These are phyloP conservation scores for Frieseomelitta varia DNA, from an alignment of 1,140 invertebrate genomes.

Conservation along the genomic window DNA sequence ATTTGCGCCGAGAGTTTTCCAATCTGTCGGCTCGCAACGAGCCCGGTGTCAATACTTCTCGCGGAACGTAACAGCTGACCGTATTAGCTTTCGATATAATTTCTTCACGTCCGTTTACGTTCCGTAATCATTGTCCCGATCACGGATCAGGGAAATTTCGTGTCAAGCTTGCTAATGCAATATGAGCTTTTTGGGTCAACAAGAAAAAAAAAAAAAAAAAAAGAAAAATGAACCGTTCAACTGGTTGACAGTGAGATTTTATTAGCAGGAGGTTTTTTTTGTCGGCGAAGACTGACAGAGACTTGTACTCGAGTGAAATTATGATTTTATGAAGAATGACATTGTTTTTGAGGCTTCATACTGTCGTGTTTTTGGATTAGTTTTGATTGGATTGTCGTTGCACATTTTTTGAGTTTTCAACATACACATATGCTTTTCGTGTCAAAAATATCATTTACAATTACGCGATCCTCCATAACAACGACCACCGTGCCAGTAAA, in stretches of 20 bases:
- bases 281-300: neutral
- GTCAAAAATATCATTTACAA: neutral
- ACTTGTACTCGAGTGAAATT: neutral
- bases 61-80: neutral
- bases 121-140: neutral
- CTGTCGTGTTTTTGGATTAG: neutral
- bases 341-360: neutral
- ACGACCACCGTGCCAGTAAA: neutral
- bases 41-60: no score
- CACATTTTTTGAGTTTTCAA: no score
- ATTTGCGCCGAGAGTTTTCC: slow-evolving; percentile 39
- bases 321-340: no score
- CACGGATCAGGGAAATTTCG: neutral
- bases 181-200: neutral
- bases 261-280: neutral
- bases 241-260: neutral
- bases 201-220: neutral
- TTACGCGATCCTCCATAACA: neutral
- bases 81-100: neutral
- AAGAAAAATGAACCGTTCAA: neutral
- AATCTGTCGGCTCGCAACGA: neutral
- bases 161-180: neutral
- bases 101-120: neutral
- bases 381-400: no score
- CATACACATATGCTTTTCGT: no score